Base-by-base conservation (phyloP, 2,797 vertebrate genomes). In the Ambastaia sidthimunki region DNA sequence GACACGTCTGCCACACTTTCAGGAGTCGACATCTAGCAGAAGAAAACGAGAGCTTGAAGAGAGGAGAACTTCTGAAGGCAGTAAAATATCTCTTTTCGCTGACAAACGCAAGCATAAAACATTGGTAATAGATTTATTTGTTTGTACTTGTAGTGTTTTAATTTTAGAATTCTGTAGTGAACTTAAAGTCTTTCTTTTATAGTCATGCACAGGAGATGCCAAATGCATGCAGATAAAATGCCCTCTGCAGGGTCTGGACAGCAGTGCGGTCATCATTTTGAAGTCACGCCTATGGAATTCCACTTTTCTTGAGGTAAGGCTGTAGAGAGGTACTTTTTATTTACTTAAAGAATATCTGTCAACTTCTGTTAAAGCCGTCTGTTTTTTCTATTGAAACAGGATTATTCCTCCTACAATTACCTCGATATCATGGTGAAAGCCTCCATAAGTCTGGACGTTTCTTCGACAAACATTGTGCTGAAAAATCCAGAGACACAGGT, bases 221-320 rank as follows among this genome's bases (percentile, higher is more conserved):
- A 90, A n/a, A 80, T 99, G 98, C 41, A 95, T 97, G 91, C 92
- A 90, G 84, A 93, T 99, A 12, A 91, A 84, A 78, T 99, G 98
- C 87, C 96, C 98, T 3, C 93, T 99, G 66, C 93, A 92, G 85
- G 96, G 94, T 34, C 83, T 98, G 12, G 95, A 98, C 82, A 97
- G 94, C 89, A 97, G 94, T 79, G 92, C 94, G 18, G 89, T 95
- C 0, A 83, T 97, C 1, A 23, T 94, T 34, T 81, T 98, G 66
- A 95, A 93, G 41, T 93, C 98, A n/a, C 94, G 97, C 16, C 85
- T 99, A 28, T 99, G 98, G 98, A 99, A 98, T 85, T 92, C 95
- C 0, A 99, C 98, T 0, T 99, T 99, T 86, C 88, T 98, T 60
- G 97, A 99, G 94, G 98, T 98, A 85, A 88, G 72, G 74, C 10